These are phyloP conservation scores for Centrocercus urophasianus DNA, from an alignment of 2,113 vertebrate genomes.

Conservation along the genomic window DNA sequence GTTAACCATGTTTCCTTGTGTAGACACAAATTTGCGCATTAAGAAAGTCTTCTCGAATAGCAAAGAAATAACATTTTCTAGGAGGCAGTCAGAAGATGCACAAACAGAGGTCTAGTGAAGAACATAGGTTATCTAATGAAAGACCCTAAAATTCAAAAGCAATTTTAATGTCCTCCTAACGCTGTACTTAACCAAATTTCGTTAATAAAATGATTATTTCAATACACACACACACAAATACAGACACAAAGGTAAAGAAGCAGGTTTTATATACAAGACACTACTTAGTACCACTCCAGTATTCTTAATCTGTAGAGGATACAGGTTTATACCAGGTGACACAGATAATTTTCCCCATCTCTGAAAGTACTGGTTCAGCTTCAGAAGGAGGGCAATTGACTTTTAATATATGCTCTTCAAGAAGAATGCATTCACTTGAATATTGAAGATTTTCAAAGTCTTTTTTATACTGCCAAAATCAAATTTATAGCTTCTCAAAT, in stretches of 20 bases:
- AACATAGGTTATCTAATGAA: neutral
- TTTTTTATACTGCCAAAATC: neutral
- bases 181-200: neutral
- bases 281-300: neutral
- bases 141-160: neutral
- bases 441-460: neutral
- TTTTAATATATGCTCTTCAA: neutral
- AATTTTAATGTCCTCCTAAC: rapidly evolving
- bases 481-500: neutral
- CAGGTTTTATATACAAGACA: neutral
- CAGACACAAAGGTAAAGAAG: neutral
- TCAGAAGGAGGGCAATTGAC: neutral
- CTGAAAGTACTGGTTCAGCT: neutral
- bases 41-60: neutral
- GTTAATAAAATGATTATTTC: neutral
- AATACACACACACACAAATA: neutral
- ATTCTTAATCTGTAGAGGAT: neutral
- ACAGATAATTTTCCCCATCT: neutral
- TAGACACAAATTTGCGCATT: neutral
- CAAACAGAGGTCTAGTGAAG: neutral
- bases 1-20: neutral
- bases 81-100: neutral
- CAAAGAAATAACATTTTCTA: neutral
- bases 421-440: neutral
- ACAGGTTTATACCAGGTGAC: neutral